Evolutionary conservation across 2,888 invertebrate species (phyloP), one percentile per base, ranked within the genome.

Genomic region (Protodeltote pygarga): DNA sequence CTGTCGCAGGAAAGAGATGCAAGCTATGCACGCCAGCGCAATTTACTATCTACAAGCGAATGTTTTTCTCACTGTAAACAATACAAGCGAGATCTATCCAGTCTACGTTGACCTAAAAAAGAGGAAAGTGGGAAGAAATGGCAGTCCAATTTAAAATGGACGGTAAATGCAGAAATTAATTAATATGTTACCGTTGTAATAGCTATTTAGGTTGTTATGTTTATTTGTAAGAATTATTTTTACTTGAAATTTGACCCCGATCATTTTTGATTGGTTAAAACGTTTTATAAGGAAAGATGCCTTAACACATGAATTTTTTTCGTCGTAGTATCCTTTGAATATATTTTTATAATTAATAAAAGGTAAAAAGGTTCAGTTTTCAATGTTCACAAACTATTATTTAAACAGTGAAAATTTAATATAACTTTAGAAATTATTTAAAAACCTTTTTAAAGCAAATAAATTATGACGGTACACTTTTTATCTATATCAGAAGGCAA

Each of bases 11-110:
- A 74, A 35, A 46, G 70, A 69, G 75, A 73, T 5, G 39, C 29
- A 35, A 53, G 38, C 63, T 53, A 52, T 64, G 61, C 59, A 54
- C 52, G 61, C 55, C 57, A 65, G 28, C 21, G 67, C 58, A 70
- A 65, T 72, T 71, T 71, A 54, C 45, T 49, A 63, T 69, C 53
- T 65, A 71, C 70, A 73, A 69, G 71, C 66, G 58, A 71, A 65
- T 59, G 72, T 73, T 73, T 68, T 75, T 75, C 71, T 69, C 66
- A 64, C 38, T 54, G 54, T 52, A 50, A 58, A 64, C 65, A 63
- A 60, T 58, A 57, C 51, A 39, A 48, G 67, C 29, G 52, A 69
- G 60, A 65, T 51, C 39, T 51, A 57, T 40, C 54, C 53, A 59
- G 40, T 59, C 23, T 50, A 50, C 11, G 17, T 20, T 61, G 70